Conservation (phyloP, 2,797 vertebrate species). For the Arvicola amphibius region DNA sequence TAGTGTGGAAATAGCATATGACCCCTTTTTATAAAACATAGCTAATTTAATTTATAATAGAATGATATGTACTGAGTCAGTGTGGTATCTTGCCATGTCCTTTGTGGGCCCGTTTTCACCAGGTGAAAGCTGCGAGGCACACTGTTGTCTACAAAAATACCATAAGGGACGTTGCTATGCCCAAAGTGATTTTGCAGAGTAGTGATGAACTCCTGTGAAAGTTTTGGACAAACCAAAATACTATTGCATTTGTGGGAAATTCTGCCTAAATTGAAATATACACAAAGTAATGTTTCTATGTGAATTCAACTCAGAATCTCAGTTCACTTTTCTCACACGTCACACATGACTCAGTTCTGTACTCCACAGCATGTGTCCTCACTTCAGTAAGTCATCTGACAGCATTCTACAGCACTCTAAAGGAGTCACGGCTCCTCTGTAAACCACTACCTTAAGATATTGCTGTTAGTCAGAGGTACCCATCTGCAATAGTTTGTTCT, state of each 20-base stretch:
- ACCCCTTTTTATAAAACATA: constrained; percentile 2
- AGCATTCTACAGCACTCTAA: background rate
- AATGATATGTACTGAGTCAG: background rate
- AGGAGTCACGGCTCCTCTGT: background rate
- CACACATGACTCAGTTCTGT: background rate
- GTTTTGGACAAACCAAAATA: constrained; percentile 7
- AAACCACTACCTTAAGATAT: background rate
- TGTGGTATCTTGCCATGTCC: background rate
- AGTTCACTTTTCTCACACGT: background rate
- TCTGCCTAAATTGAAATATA: background rate
- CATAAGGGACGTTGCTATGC: background rate
- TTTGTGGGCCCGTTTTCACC: background rate
- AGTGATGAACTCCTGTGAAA: background rate
- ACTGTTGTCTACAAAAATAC: background rate
- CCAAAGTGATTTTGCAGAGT: background rate
- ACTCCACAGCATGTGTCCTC: background rate
- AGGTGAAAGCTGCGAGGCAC: accelerated
- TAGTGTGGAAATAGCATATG: background rate
- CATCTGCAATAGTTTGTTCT: background rate
- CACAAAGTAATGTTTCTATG: background rate
- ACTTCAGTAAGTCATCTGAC: background rate
- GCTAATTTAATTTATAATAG: background rate
- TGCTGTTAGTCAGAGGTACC: background rate
- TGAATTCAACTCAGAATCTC: background rate
- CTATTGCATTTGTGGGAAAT: background rate